These are phyloP conservation scores for Charaxes varanes DNA, from an alignment of 1,140 invertebrate species.

Conservation along the genomic window DNA sequence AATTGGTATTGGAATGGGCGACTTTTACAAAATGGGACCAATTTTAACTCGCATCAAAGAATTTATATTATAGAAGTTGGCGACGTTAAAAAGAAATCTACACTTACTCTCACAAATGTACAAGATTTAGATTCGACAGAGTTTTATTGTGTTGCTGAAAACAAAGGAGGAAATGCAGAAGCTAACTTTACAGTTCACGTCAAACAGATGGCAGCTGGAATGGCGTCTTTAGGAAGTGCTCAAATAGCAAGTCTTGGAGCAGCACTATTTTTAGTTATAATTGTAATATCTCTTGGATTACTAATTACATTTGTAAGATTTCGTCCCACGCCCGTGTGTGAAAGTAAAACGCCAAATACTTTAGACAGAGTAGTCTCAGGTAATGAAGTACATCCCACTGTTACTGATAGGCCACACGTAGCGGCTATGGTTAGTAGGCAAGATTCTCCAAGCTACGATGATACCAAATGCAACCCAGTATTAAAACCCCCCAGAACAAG, in stretches of 20 bases:
- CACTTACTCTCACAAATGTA: slow-evolving; percentile 88
- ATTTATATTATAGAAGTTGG: slow-evolving; percentile 88
- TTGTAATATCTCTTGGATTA: slow-evolving; percentile 84
- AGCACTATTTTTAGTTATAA: slow-evolving; percentile 85
- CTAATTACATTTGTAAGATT: slow-evolving; percentile 83
- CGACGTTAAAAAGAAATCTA: slow-evolving; percentile 82
- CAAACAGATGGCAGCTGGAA: slow-evolving; percentile 82
- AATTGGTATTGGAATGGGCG: slow-evolving; percentile 92
- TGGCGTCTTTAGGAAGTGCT: slow-evolving; percentile 86
- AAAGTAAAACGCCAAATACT: slow-evolving; percentile 84
- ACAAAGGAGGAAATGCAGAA: slow-evolving; percentile 92
- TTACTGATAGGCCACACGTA: slow-evolving; percentile 69
- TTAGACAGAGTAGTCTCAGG: slow-evolving; percentile 80
- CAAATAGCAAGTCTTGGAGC: slow-evolving; percentile 91
- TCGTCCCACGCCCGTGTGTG: slow-evolving; percentile 79
- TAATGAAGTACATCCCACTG: slow-evolving; percentile 72
- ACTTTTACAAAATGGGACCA: slow-evolving; percentile 85
- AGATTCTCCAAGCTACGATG: slow-evolving; percentile 69
- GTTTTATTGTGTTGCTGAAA: slow-evolving; percentile 94
- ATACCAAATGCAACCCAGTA: slow-evolving; percentile 77
- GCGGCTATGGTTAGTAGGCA: slow-evolving; percentile 58
- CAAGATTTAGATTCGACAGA: slow-evolving; percentile 91
- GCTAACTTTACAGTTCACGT: slow-evolving; percentile 93
- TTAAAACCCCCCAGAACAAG: slow-evolving; percentile 80
- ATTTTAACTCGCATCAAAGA: slow-evolving; percentile 86